Evolutionary conservation across 1,140 invertebrate species (phyloP).

Genomic region (Fopius arisanus): DNA sequence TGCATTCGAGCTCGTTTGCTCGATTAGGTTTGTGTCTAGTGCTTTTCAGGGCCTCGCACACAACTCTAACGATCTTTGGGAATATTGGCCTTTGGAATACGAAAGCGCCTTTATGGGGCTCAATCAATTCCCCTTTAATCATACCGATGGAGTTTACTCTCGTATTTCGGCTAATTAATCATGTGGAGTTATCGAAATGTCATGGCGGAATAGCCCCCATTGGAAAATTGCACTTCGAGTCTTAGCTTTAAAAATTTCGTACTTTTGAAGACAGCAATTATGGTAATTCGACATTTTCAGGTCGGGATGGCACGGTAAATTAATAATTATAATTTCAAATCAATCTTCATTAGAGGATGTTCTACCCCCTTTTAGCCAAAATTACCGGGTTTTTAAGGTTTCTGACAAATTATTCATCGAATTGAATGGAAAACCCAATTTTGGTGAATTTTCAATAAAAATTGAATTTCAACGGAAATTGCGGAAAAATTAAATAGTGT

Average conservation of each 20-base stretch:
- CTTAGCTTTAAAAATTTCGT: not conserved
- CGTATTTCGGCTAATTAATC: not conserved
- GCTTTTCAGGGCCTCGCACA: not conserved
- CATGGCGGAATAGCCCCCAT: not conserved
- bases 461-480: too few relatives aligned
- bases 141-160: not conserved
- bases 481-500: too few relatives aligned
- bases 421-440: too few relatives aligned
- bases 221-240: not conserved
- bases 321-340: too few relatives aligned
- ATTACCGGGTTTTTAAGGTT: too few relatives aligned
- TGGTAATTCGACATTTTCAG: too few relatives aligned
- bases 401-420: too few relatives aligned
- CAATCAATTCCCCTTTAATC: constrained; percentile 1
- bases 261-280: too few relatives aligned
- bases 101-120: not conserved
- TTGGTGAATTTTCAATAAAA: too few relatives aligned
- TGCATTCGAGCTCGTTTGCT: constrained; percentile 59
- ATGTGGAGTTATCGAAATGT: not conserved
- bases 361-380: too few relatives aligned
- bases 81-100: constrained; percentile 9
- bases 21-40: constrained; percentile 43
- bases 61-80: not conserved
- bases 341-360: too few relatives aligned
- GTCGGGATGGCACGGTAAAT: too few relatives aligned